These are phyloP conservation scores for Cherax destructor DNA, from an alignment of 1,140 invertebrate species.

Conservation along the genomic window DNA sequence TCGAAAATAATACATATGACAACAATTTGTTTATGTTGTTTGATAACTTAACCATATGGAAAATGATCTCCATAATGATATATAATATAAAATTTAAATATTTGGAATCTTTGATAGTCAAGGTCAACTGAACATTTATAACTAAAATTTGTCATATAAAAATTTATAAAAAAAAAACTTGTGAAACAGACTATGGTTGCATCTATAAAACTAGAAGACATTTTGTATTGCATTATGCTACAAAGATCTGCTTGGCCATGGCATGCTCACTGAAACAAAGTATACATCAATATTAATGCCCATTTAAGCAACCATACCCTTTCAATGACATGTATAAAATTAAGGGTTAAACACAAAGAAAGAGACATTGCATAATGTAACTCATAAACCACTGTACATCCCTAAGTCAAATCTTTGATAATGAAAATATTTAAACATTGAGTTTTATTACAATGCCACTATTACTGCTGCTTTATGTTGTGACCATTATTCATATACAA, in stretches of 20 bases:
- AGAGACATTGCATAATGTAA: constrained; percentile 32
- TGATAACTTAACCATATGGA: constrained; percentile 24
- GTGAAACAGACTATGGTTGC: not conserved
- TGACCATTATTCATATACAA: not conserved
- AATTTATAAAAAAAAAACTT: not conserved
- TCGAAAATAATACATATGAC: not conserved
- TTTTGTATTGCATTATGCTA: not conserved
- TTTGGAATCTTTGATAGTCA: not conserved
- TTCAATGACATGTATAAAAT: constrained; percentile 34
- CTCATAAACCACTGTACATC: not conserved
- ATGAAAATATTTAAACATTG: not conserved
- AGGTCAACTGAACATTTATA: not conserved
- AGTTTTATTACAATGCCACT: not conserved
- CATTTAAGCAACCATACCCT: constrained; percentile 17
- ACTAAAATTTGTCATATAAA: not conserved
- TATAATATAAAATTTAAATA: constrained; percentile 31
- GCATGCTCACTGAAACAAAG: constrained; percentile 8
- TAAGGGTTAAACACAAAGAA: constrained; percentile 37
- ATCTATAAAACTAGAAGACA: constrained; percentile 15
- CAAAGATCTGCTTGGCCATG: constrained; percentile 14
- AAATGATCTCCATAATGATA: constrained; percentile 23
- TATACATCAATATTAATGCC: constrained; percentile 34
- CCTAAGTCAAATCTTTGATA: not conserved
- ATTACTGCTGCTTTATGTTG: not conserved
- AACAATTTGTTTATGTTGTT: constrained; percentile 17